Evolutionary conservation across 2,797 vertebrate species (phyloP).

Genomic region (Coreius guichenoti): DNA sequence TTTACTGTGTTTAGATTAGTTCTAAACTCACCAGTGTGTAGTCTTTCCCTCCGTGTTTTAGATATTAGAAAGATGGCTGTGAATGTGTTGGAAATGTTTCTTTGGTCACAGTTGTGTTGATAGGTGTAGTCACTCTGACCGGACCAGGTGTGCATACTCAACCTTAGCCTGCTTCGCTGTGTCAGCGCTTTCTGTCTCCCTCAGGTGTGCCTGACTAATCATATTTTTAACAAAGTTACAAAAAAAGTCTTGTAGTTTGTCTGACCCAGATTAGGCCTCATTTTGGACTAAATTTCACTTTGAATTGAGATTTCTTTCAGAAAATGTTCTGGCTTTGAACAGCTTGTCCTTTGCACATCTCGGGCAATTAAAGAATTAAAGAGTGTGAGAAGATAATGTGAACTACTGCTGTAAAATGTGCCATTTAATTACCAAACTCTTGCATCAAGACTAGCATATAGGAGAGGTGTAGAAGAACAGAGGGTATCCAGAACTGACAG

Average conservation of each 20-base stretch:
- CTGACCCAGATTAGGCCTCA: constrained; percentile 41
- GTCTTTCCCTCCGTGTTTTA: not conserved
- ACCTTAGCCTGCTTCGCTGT: constrained; percentile 13
- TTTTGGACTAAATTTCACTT: constrained; percentile 1
- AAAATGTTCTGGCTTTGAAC: not conserved
- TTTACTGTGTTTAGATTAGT: not conserved
- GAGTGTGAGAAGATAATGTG: not conserved
- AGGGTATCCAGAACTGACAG: constrained; percentile 35
- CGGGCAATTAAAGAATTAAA: constrained; percentile 18
- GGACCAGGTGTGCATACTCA: constrained; percentile 48
- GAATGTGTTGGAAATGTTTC: constrained; percentile 16
- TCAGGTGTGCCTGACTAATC: constrained; percentile 45
- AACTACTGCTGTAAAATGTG: constrained; percentile 8
- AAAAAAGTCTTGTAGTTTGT: constrained; percentile 31
- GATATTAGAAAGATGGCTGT: not conserved
- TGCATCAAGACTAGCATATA: constrained; percentile 14
- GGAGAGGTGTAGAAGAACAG: constrained; percentile 9
- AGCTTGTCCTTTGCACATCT: not conserved
- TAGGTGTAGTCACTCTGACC: constrained; percentile 46
- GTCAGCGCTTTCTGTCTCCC: constrained; percentile 24
- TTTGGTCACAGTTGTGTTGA: constrained; percentile 43
- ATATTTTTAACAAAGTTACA: constrained; percentile 38
- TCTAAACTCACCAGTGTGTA: not conserved
- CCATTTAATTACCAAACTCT: constrained; percentile 25
- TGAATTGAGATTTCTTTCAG: constrained; percentile 14